Evolutionary conservation across 2,797 vertebrate genomes (phyloP).

Genomic region (Sebastes nivosus): DNA sequence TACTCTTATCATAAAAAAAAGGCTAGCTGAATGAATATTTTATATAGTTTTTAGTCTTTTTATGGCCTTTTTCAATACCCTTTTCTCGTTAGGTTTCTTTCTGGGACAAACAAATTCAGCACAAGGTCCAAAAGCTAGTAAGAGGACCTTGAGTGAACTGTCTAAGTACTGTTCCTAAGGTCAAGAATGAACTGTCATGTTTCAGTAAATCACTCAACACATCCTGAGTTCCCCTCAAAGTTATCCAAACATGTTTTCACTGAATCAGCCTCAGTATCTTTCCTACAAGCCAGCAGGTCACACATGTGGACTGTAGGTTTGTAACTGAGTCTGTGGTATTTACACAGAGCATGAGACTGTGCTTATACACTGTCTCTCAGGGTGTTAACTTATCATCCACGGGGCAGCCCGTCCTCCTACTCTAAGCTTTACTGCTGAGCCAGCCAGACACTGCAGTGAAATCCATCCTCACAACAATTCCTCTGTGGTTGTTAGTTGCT

Average conservation of each 20-base stretch:
- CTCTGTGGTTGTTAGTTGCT: constrained; percentile 29
- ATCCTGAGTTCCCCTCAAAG: background rate
- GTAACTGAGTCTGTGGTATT: constrained; percentile 37
- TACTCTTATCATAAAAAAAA: no score
- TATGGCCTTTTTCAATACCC: no score
- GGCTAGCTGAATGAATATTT: background rate
- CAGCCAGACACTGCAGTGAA: constrained; percentile 37
- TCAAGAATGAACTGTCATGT: background rate
- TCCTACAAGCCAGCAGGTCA: background rate
- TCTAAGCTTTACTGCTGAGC: constrained; percentile 40
- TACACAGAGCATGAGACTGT: background rate
- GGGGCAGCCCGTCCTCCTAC: constrained; percentile 9
- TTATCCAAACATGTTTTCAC: background rate
- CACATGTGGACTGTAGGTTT: constrained; percentile 1
- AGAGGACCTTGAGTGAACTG: background rate
- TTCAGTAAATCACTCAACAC: background rate
- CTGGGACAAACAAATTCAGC: no score
- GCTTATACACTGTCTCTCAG: constrained; percentile 6
- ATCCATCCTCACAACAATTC: constrained; percentile 34
- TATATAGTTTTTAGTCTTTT: background rate
- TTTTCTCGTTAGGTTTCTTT: no score
- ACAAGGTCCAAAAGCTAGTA: no score
- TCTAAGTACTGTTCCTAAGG: background rate
- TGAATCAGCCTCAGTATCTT: constrained; percentile 1
- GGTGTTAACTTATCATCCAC: constrained; percentile 27